Evolutionary conservation across 53 echinoderm and acorn worm species (phyloP).

Genomic region (Stichopus horrens): DNA sequence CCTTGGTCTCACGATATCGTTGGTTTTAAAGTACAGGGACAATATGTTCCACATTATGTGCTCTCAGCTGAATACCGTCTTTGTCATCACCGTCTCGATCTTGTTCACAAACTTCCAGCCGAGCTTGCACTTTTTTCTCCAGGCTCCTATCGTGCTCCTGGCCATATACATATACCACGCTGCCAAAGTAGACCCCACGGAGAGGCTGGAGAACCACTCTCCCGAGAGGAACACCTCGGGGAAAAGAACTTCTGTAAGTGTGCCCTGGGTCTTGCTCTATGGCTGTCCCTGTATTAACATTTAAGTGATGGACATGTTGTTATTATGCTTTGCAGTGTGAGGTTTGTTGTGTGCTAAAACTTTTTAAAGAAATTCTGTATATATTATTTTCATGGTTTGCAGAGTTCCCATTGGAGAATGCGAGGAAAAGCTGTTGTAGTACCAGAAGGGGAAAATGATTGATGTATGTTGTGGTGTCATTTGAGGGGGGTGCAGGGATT

Average conservation of each 20-base stretch:
- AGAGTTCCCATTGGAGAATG: no score
- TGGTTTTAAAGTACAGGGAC: constrained; percentile 86
- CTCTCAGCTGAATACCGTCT: constrained; percentile 71
- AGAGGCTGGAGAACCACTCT: not conserved
- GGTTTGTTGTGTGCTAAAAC: no score
- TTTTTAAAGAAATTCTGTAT: no score
- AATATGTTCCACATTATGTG: constrained; percentile 95
- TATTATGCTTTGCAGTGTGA: no score
- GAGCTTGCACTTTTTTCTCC: constrained; percentile 79
- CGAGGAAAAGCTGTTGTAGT: no score
- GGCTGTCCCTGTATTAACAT: no score
- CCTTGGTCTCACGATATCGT: constrained; percentile 75
- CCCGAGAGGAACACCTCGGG: not conserved
- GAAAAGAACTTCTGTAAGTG: not conserved
- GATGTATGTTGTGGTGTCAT: no score
- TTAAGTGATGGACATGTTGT: no score
- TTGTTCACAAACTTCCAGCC: constrained; percentile 74
- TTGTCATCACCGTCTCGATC: constrained; percentile 80
- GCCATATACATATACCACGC: constrained; percentile 76
- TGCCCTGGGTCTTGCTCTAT: not conserved
- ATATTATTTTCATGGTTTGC: no score
- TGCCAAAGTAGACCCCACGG: not conserved
- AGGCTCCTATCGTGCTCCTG: constrained; percentile 80
- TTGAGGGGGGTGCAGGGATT: no score
- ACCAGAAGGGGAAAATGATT: no score